Percentiles rank a stretch among this genome's conserved stretches.
Evolutionary conservation across 2,113 vertebrate genomes (phyloP).

Genomic region (Notiomystis cincta): DNA sequence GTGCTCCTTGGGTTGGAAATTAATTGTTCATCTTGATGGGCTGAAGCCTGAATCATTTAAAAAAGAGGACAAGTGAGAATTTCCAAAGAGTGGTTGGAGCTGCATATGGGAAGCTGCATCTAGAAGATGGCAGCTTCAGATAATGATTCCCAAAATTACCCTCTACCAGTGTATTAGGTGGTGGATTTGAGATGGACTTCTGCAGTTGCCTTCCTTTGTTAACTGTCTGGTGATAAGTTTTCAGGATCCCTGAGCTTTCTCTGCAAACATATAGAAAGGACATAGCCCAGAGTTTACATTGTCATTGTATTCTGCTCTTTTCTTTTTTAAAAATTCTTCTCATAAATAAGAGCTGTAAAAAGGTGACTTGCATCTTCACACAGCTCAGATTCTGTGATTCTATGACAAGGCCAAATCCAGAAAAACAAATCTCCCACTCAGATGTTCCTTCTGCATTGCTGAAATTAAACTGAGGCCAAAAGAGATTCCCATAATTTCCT

Average conservation of each 20-base stretch:
- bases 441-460: neutral
- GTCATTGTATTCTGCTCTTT: neutral
- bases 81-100: neutral
- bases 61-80: neutral
- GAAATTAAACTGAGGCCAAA: neutral
- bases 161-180: neutral
- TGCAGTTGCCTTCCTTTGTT: neutral
- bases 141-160: neutral
- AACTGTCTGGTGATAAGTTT: neutral
- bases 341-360: neutral
- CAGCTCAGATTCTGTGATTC: neutral
- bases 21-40: neutral
- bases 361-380: neutral
- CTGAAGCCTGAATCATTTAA: neutral
- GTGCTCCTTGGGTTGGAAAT: neutral
- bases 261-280: neutral
- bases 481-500: neutral
- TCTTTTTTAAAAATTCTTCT: neutral
- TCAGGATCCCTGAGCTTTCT: neutral
- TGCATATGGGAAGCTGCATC: neutral
- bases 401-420: neutral
- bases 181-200: neutral
- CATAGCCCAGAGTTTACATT: neutral
- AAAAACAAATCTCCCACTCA: neutral
- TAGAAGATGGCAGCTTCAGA: neutral